A percentile compares a stretch with the other conserved stretches of the same genome.
Conservation (phyloP, 2,888 invertebrate species). For the Dugesia japonica region DNA sequence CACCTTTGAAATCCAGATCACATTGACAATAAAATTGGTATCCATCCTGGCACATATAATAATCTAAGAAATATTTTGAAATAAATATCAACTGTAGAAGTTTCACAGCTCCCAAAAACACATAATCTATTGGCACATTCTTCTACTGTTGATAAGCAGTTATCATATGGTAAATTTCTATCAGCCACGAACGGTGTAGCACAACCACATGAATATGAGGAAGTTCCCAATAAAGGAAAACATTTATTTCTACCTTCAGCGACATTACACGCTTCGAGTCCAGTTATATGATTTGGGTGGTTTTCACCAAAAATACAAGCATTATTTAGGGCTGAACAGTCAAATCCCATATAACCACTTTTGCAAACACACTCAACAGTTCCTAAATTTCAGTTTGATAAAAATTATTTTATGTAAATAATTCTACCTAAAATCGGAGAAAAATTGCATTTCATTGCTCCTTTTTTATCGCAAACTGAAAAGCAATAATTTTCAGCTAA, state of each 20-base stretch:
- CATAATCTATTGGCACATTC: not conserved
- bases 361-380: conserved; percentile 3
- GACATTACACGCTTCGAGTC: conserved; percentile 10
- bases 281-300: not conserved
- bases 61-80: no score
- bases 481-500: not conserved
- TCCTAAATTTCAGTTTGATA: not conserved
- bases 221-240: not conserved
- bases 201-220: conserved; percentile 10
- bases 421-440: not conserved
- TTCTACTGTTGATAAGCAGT: not conserved
- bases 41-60: no score
- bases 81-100: not conserved
- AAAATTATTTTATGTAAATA: no score
- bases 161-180: conserved; percentile 21
- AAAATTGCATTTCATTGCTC: not conserved
- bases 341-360: not conserved
- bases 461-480: not conserved
- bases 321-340: not conserved
- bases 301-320: not conserved
- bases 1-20: conserved; percentile 22
- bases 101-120: conserved; percentile 16
- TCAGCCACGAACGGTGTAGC: not conserved
- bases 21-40: not conserved
- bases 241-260: conserved; percentile 21